Evolutionary conservation across 2,888 invertebrate species (phyloP), one percentile per base, ranked within the genome.

Genomic region (Hylaea fasciaria): DNA sequence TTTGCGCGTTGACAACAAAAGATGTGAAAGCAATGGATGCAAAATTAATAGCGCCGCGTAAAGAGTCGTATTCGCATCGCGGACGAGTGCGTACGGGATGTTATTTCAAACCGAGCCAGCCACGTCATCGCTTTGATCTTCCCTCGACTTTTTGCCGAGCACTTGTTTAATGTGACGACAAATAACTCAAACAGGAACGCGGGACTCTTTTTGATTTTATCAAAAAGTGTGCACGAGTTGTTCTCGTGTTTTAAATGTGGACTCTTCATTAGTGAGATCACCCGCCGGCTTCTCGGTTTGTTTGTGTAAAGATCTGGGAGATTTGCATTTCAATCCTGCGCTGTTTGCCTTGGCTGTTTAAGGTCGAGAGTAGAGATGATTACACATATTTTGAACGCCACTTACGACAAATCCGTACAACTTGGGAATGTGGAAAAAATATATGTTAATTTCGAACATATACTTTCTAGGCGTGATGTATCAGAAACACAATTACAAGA

Each of bases 121-220:
- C 84, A 76, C 87, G 86, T 88, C 89, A 89, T 77, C 78, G 72
- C 83, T 92, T 92, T 92, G 91, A 92, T 90, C 84, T 87, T 80
- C 73, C 72, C 77, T 81, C 81, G 77, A 84, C 89, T 89, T 91
- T 91, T 91, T 89, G 90, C 82, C 68, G 72, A 83, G 83, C 83
- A 83, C 86, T 89, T 78, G 86, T 86, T 88, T 91, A 87, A 90
- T 89, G 89, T 81, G 90, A 89, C 86, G 91, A 91, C 91, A 91
- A 90, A 91, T 90, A 91, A 89, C 86, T 89, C 87, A 87, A 87
- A 83, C 85, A 82, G 84, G 69, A 83, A 82, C 77, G 83, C 79
- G 71, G 71, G 72, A 78, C 73, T 84, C 82, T 86, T 89, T 89
- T 87, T 90, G 81, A 84, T 89, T 87, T 87, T 85, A 86, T 87